Evolutionary conservation across 2,888 invertebrate species (phyloP).

Genomic region (Netelia virgata): DNA sequence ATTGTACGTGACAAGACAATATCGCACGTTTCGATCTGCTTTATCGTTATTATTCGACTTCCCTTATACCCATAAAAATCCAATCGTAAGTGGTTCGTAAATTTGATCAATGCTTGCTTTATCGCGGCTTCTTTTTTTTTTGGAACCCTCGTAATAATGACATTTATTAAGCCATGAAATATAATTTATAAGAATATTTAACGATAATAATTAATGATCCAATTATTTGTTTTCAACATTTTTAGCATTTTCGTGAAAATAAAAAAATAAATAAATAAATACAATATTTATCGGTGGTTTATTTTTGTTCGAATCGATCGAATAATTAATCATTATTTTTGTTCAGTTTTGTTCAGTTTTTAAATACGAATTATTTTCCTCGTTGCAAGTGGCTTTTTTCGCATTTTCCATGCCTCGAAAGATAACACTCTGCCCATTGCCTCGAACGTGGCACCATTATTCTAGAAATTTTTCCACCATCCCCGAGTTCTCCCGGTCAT

Average conservation of each 20-base stretch:
- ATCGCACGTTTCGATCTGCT: neutral
- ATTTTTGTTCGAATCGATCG: neutral
- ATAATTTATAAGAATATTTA: neutral
- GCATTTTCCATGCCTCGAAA: neutral
- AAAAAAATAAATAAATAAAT: too few relatives aligned
- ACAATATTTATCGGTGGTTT: neutral
- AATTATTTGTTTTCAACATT: too few relatives aligned
- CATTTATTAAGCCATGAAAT: neutral
- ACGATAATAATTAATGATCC: too few relatives aligned
- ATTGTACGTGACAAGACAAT: conserved; percentile 13
- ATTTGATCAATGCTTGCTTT: neutral
- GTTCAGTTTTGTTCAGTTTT: too few relatives aligned
- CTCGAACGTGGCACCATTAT: neutral
- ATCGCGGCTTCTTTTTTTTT: too few relatives aligned
- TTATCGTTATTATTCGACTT: neutral
- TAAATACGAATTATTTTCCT: neutral
- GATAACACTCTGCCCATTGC: conserved; percentile 32
- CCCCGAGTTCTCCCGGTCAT: conserved; percentile 16
- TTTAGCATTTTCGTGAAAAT: neutral
- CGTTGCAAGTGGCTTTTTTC: neutral
- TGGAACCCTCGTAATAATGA: neutral
- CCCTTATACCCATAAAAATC: neutral
- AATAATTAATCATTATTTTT: too few relatives aligned
- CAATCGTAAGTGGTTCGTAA: neutral
- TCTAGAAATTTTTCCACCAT: conserved; percentile 4